Percentiles rank a stretch among this genome's conserved stretches.
phyloP scores from a whole-genome alignment of 2,797 vertebrate genomes.

The Cryptoprocta ferox region DNA sequence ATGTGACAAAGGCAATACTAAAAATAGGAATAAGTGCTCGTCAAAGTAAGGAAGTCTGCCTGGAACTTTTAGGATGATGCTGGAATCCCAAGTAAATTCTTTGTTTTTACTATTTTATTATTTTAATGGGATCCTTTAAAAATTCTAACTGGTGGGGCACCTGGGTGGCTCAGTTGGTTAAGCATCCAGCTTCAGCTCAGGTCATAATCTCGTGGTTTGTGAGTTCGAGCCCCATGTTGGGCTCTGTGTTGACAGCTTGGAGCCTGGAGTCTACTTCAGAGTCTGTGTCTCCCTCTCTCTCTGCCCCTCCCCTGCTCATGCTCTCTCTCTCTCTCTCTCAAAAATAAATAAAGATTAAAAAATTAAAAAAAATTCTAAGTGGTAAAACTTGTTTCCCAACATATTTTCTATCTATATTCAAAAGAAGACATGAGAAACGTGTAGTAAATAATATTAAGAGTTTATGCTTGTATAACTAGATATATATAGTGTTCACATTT shows the following conservation, averaged over 20 bases:
- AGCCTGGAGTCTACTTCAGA: too few species aligned
- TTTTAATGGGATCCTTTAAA: not conserved
- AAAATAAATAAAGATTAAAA: too few species aligned
- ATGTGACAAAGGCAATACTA: too few species aligned
- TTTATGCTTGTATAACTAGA: not conserved
- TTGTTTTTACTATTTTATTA: not conserved
- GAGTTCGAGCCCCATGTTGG: not conserved
- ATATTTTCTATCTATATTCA: constrained; percentile 19
- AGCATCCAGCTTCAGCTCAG: too few species aligned
- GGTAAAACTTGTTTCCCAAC: not conserved
- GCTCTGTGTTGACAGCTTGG: too few species aligned
- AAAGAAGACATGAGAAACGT: not conserved
- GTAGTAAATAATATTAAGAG: not conserved
- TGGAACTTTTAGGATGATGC: not conserved
- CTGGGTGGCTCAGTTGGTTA: too few species aligned
- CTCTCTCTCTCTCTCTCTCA: too few species aligned
- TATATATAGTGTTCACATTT: not conserved
- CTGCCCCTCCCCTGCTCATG: too few species aligned
- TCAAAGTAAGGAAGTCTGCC: not conserved
- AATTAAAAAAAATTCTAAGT: not conserved
- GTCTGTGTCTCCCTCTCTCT: too few species aligned
- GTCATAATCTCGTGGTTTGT: too few species aligned
- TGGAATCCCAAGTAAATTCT: not conserved
- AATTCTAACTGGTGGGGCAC: not conserved
- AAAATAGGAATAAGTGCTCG: not conserved